Evolutionary conservation across 1,140 invertebrate genomes (phyloP).

Genomic region (Drosophila cardini): DNA sequence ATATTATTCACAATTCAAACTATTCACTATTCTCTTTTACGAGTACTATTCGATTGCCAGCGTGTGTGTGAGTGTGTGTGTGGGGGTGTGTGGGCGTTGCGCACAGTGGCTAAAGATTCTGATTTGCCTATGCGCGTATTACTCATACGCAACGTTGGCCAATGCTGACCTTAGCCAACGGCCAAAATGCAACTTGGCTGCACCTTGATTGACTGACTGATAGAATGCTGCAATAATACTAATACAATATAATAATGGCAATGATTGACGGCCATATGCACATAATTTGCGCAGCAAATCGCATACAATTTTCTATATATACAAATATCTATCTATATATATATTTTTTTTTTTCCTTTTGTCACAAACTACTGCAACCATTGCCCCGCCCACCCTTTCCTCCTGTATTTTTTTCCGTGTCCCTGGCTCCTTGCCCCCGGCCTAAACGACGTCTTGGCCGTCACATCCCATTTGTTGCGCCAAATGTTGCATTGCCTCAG

Average conservation of each 20-base stretch:
- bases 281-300: slow-evolving; percentile 28
- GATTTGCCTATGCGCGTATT: slow-evolving; percentile 33
- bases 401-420: too few relatives aligned
- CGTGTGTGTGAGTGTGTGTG: background rate
- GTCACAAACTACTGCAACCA: slow-evolving; percentile 20
- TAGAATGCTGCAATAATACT: slow-evolving; percentile 19
- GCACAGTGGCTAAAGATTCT: slow-evolving; percentile 44
- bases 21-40: background rate
- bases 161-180: slow-evolving; percentile 50
- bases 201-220: slow-evolving; percentile 54
- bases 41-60: background rate
- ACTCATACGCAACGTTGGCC: slow-evolving; percentile 60
- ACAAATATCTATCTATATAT: too few relatives aligned
- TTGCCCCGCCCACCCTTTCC: too few relatives aligned
- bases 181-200: slow-evolving; percentile 45
- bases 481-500: slow-evolving; percentile 54
- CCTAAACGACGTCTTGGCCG: slow-evolving; percentile 28
- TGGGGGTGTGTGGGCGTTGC: slow-evolving; percentile 31
- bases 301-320: background rate
- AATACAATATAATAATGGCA: slow-evolving; percentile 28
- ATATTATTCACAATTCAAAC: slow-evolving; percentile 24
- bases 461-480: slow-evolving; percentile 55
- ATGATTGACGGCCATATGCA: slow-evolving; percentile 45
- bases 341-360: slow-evolving; percentile 1
- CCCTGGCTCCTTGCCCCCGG: background rate